These are phyloP conservation scores for Agrotis exclamationis DNA, from an alignment of 2,888 invertebrate species.

Conservation along the genomic window DNA sequence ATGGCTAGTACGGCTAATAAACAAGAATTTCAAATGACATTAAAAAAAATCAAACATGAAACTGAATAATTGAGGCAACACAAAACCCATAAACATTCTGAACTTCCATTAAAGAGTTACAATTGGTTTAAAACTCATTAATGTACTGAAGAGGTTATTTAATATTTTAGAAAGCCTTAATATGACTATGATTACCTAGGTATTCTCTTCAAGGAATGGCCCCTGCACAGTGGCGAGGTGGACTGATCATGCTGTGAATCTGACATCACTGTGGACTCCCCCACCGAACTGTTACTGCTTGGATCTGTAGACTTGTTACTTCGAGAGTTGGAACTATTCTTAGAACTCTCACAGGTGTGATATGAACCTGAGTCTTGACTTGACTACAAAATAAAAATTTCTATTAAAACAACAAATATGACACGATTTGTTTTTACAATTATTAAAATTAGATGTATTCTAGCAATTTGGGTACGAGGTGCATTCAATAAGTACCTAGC, in stretches of 20 bases:
- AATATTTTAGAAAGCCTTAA: not conserved
- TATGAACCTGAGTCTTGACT: slow-evolving; percentile 84
- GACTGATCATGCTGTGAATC: slow-evolving; percentile 90
- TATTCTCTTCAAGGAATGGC: slow-evolving; percentile 87
- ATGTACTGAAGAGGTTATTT: not conserved
- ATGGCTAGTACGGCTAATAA: too few relatives aligned
- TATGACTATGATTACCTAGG: slow-evolving; percentile 82
- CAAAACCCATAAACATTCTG: not conserved
- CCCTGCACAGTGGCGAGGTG: slow-evolving; percentile 91
- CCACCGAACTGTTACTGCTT: slow-evolving; percentile 86
- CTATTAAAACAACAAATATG: not conserved
- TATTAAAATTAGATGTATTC: not conserved
- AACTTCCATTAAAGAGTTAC: not conserved
- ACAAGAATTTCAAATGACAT: too few relatives aligned
- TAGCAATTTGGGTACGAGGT: not conserved
- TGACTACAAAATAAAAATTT: slow-evolving; percentile 71
- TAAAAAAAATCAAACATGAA: not conserved
- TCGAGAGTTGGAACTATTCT: slow-evolving; percentile 80
- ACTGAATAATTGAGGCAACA: not conserved
- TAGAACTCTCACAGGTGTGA: slow-evolving; percentile 89
- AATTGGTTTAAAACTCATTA: not conserved
- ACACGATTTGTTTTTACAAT: not conserved
- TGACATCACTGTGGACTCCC: slow-evolving; percentile 84
- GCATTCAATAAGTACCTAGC: too few relatives aligned
- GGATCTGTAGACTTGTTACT: slow-evolving; percentile 86